phyloP scores from a whole-genome alignment of 2,888 invertebrate genomes.

The Alsophila aescularia region DNA sequence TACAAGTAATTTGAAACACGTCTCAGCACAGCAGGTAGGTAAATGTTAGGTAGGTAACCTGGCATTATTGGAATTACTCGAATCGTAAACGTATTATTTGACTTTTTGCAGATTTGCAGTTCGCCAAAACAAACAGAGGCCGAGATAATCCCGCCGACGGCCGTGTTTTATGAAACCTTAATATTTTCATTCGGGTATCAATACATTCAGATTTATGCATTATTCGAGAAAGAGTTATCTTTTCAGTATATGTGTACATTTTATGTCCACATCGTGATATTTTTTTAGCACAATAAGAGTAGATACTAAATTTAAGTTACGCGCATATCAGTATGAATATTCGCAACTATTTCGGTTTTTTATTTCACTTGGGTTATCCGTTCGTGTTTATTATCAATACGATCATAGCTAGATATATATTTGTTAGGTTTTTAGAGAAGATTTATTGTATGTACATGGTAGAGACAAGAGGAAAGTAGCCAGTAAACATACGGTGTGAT shows the following conservation, averaged over 20 bases:
- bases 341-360: too few species aligned
- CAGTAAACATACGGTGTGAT: constrained; percentile 11
- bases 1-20: constrained; percentile 8
- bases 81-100: constrained; percentile 17
- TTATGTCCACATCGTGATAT: too few species aligned
- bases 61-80: constrained; percentile 17
- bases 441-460: neutral
- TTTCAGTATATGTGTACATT: neutral
- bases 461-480: neutral
- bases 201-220: constrained; percentile 18
- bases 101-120: constrained; percentile 19
- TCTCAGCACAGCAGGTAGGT: neutral
- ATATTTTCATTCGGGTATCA: constrained; percentile 14
- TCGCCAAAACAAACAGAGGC: constrained; percentile 20
- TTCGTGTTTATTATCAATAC: too few species aligned
- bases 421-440: neutral
- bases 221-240: neutral
- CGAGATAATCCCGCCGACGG: constrained; percentile 3
- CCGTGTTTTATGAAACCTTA: constrained; percentile 18
- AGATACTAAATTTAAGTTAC: too few species aligned
- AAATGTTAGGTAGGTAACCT: neutral
- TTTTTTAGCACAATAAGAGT: too few species aligned
- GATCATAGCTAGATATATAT: too few species aligned
- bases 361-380: too few species aligned
- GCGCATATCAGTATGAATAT: too few species aligned